Base-by-base conservation (phyloP, 2,113 vertebrate species). In the Tetrao urogallus region DNA sequence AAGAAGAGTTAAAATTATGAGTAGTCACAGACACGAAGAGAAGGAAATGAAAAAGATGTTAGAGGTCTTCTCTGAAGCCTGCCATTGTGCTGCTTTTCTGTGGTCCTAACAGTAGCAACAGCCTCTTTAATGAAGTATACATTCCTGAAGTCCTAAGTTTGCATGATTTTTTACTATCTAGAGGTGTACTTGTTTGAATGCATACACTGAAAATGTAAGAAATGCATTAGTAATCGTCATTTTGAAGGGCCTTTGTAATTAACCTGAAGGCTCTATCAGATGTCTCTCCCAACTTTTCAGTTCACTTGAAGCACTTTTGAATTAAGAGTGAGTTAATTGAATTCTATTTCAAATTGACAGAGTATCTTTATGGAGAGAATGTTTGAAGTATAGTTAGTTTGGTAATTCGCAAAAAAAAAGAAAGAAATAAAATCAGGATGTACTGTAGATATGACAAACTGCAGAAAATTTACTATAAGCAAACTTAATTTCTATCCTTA, bases 151-250 rank as follows among this genome's bases (percentile, higher is more conserved):
- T 10, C 4, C 2, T 34, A 12, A 4, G 4, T 75, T 69, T 54
- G 21, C 9, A 25, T 14, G 17, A 5, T 13, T 64, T 13, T 78
- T 58, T 21, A 6, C 5, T 40, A 1, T 8, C 50, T 63, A 34
- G 19, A 47, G 18, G 7, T 54, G 22, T 27, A 17, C 22, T 61
- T 66, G 30, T 4, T 11, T 75, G 61, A 36, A 14, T 40, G 13
- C 7, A 5, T 6, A 32, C 18, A 30, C 61, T 66, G 40, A 43
- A 75, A 86, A 50, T 7, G 5, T 10, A 57, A 24, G 43, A 28
- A 1, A 21, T 1, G 0, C 43, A 5, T 57, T 75, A 72, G 13
- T 52, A 28, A 80, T 79, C 4, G 4, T 7, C 2, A 1, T 57
- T 57, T 22, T 58, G 15, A 58, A 40, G 5, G 16, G 11, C 12